phyloP scores from a whole-genome alignment of 1,140 invertebrate genomes.

The Drosophila ananassae region DNA sequence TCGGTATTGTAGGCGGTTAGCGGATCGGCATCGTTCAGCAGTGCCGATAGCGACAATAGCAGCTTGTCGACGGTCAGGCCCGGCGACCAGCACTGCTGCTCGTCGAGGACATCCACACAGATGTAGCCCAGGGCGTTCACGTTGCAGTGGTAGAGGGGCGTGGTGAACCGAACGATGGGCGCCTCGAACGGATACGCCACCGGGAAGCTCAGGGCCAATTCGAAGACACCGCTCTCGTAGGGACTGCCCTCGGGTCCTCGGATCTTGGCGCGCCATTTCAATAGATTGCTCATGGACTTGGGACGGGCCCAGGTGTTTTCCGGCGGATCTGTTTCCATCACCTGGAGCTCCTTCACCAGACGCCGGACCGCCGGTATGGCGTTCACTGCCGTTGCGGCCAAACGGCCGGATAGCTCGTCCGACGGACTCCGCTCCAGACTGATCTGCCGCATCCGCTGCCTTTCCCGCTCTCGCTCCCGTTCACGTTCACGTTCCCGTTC shows the following conservation, averaged over 20 bases:
- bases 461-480: not conserved
- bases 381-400: slow-evolving; percentile 7
- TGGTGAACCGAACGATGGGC: slow-evolving; percentile 89
- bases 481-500: not conserved
- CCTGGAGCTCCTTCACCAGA: slow-evolving; percentile 17
- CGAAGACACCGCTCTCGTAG: slow-evolving; percentile 29
- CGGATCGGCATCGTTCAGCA: slow-evolving; percentile 29
- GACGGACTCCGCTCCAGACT: not conserved
- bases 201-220: slow-evolving; percentile 27
- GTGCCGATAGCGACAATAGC: slow-evolving; percentile 17
- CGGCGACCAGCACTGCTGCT: slow-evolving; percentile 22
- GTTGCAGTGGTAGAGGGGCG: slow-evolving; percentile 88
- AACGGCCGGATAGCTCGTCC: slow-evolving; percentile 7
- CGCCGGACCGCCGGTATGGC: slow-evolving; percentile 20
- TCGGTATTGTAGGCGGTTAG: slow-evolving; percentile 5
- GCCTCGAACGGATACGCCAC: slow-evolving; percentile 84
- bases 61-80: slow-evolving; percentile 27
- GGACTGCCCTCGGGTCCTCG: slow-evolving; percentile 26
- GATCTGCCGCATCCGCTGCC: not conserved
- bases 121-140: slow-evolving; percentile 26
- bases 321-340: slow-evolving; percentile 25
- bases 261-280: slow-evolving; percentile 30
- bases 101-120: slow-evolving; percentile 20
- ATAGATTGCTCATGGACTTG: slow-evolving; percentile 28
- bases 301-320: slow-evolving; percentile 27